Percentiles rank a stretch among this genome's conserved stretches.
phyloP scores from a whole-genome alignment of 2,797 vertebrate species.

The Diceros bicornis region DNA sequence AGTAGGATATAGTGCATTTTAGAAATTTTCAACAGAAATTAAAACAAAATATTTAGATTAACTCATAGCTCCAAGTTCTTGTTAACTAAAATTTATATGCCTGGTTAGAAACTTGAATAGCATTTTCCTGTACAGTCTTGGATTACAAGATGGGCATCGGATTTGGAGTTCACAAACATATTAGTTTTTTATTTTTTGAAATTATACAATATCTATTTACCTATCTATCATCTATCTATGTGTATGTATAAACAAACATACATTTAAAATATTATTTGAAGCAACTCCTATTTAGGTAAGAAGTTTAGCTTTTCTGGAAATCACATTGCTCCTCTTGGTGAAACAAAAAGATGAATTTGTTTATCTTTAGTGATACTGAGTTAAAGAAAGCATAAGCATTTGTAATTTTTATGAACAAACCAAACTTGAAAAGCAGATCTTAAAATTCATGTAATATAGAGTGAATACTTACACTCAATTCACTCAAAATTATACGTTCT shows the following conservation, averaged over 20 bases:
- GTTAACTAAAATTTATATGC: background rate
- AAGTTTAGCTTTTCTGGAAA: conserved; percentile 20
- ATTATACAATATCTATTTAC: background rate
- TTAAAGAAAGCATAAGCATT: background rate
- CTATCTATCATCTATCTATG: background rate
- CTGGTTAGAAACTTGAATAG: background rate
- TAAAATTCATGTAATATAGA: background rate
- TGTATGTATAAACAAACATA: background rate
- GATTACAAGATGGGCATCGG: background rate
- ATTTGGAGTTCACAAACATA: background rate
- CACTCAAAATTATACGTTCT: background rate
- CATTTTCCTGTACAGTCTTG: background rate
- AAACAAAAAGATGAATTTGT: background rate
- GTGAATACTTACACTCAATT: background rate
- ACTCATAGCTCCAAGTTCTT: background rate
- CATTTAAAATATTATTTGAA: conserved; percentile 26
- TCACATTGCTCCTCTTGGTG: background rate
- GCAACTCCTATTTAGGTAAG: background rate
- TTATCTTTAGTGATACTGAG: background rate
- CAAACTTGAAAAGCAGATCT: background rate
- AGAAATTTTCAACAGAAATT: conserved; percentile 36
- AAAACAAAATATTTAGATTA: conserved; percentile 47
- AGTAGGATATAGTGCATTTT: background rate
- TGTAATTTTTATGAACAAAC: background rate
- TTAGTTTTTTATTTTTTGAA: background rate